phyloP scores from a whole-genome alignment of 2,888 invertebrate species.

The Dynastes grantii region DNA sequence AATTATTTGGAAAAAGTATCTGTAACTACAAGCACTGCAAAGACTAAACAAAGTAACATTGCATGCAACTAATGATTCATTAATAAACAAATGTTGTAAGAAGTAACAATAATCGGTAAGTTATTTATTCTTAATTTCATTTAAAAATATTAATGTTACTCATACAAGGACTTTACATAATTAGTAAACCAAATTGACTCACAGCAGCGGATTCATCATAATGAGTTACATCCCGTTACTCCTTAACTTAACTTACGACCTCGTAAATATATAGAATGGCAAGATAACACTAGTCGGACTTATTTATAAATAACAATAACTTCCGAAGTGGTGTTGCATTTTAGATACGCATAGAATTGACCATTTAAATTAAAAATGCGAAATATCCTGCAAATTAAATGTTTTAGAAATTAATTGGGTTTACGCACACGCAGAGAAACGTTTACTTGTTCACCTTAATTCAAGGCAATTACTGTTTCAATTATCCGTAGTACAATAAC shows the following conservation, averaged over 20 bases:
- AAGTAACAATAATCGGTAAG: neutral
- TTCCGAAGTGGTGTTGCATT: neutral
- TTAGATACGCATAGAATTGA: no score
- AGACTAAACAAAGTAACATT: neutral
- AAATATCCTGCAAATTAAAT: no score
- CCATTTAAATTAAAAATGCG: no score
- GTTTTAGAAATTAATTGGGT: neutral
- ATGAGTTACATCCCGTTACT: slow-evolving; percentile 29
- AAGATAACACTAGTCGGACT: neutral
- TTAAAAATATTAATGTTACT: neutral
- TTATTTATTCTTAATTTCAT: neutral
- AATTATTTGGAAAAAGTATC: neutral
- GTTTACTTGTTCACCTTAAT: no score
- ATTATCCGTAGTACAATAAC: no score
- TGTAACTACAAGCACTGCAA: neutral
- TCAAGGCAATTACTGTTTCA: no score
- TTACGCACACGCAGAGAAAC: neutral
- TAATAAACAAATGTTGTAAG: neutral
- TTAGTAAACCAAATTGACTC: slow-evolving; percentile 14
- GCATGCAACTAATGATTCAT: neutral
- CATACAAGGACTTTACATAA: neutral
- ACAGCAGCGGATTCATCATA: slow-evolving; percentile 2
- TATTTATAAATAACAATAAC: slow-evolving; percentile 10
- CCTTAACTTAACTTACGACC: slow-evolving; percentile 3
- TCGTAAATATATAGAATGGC: neutral